Percentiles rank a stretch among this genome's conserved stretches.
Conservation (phyloP, 1,140 invertebrate species). For the Marisa cornuarietis region DNA sequence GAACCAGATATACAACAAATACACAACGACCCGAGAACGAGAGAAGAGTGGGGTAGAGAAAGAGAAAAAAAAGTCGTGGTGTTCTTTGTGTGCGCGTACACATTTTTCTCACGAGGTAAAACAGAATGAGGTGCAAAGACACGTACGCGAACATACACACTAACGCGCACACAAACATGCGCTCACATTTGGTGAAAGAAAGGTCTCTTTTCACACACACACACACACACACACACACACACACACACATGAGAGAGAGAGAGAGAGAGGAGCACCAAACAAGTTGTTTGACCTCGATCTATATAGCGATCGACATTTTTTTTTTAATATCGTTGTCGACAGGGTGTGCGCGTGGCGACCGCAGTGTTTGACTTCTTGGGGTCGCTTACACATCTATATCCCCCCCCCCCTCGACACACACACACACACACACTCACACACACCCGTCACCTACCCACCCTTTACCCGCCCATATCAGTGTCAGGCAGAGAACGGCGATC, state of each 20-base stretch:
- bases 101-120: too few species aligned
- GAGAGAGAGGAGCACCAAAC: not conserved
- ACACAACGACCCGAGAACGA: too few species aligned
- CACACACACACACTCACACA: slow-evolving; percentile 4
- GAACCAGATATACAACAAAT: too few species aligned
- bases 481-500: too few species aligned
- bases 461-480: not conserved
- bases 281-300: not conserved
- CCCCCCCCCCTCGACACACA: too few species aligned
- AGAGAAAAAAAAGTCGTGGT: too few species aligned
- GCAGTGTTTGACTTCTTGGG: not conserved
- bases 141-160: not conserved
- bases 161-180: not conserved
- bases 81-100: too few species aligned
- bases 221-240: not conserved
- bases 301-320: not conserved
- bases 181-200: not conserved
- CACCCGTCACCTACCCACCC: not conserved
- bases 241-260: not conserved
- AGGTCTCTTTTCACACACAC: not conserved
- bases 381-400: not conserved
- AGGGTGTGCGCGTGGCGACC: not conserved
- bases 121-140: not conserved
- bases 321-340: not conserved
- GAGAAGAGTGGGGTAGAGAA: too few species aligned